Evolutionary conservation across 2,113 vertebrate genomes (phyloP).

Genomic region (Callaeas wilsoni): DNA sequence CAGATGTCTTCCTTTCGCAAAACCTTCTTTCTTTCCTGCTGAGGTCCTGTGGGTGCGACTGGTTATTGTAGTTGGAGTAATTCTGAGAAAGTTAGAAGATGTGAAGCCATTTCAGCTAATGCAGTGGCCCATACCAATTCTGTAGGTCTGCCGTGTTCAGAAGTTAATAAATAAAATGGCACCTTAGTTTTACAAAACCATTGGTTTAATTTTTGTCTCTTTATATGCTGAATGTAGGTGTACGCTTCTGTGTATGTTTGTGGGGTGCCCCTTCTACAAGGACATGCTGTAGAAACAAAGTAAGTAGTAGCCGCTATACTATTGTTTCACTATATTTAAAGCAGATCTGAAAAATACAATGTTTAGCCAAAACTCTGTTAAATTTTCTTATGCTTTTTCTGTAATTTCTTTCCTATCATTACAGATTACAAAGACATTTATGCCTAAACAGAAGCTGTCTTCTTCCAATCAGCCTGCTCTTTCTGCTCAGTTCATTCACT

Average conservation of each 20-base stretch:
- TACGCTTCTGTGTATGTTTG: background rate
- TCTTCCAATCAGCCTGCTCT: constrained; percentile 65
- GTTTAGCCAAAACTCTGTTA: constrained; percentile 49
- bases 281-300: background rate
- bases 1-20: background rate
- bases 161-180: background rate
- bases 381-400: constrained; percentile 40
- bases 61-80: background rate
- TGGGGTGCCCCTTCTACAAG: background rate
- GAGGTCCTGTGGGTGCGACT: fast-evolving
- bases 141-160: background rate
- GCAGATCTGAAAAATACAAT: constrained; percentile 26
- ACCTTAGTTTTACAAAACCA: background rate
- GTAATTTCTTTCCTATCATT: constrained; percentile 39
- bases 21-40: background rate
- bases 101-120: background rate
- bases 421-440: constrained; percentile 66
- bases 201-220: background rate
- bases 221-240: background rate
- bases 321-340: constrained; percentile 31
- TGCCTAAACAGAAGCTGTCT: constrained; percentile 69
- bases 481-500: constrained; percentile 69
- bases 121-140: background rate
- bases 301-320: background rate
- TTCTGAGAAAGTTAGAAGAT: background rate